phyloP scores from a whole-genome alignment of 2,113 vertebrate genomes.

The Neoarius graeffei region DNA sequence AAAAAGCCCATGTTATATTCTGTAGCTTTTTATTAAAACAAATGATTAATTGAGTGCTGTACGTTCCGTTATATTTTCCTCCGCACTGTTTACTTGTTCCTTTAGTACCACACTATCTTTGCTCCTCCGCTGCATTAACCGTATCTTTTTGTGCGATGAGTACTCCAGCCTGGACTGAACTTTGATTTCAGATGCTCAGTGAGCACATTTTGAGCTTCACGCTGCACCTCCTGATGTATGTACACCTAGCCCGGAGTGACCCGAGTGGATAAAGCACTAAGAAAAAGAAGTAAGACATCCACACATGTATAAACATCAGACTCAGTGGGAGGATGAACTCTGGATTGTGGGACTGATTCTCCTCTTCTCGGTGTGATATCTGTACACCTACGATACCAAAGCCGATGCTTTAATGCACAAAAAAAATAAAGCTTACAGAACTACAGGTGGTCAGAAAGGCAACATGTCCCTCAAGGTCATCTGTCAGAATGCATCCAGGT shows the following conservation, averaged over 20 bases:
- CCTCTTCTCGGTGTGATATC: constrained; percentile 37
- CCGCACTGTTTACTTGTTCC: too few species aligned
- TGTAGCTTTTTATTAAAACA: too few species aligned
- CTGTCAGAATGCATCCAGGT: constrained; percentile 65
- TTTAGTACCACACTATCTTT: too few species aligned
- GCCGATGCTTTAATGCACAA: constrained; percentile 21
- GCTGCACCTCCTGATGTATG: background rate
- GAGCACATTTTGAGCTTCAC: background rate
- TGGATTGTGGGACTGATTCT: constrained; percentile 35
- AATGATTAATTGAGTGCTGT: too few species aligned
- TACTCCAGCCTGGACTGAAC: too few species aligned
- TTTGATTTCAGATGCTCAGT: background rate
- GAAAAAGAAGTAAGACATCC: constrained; percentile 12
- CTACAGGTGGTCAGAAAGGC: constrained; percentile 33
- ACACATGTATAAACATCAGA: constrained; percentile 26
- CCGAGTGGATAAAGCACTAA: constrained; percentile 4
- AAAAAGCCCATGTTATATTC: too few species aligned
- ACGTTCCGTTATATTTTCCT: too few species aligned
- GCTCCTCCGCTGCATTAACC: too few species aligned
- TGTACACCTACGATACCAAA: constrained; percentile 1
- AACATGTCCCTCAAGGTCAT: constrained; percentile 74
- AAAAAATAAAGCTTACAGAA: background rate
- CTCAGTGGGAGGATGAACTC: constrained; percentile 18
- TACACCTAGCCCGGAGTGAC: background rate
- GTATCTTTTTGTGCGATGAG: too few species aligned